A percentile compares a stretch with the other conserved stretches of the same genome.
These are phyloP conservation scores for Carassius carassius DNA, from an alignment of 2,113 vertebrate genomes.

Conservation along the genomic window DNA sequence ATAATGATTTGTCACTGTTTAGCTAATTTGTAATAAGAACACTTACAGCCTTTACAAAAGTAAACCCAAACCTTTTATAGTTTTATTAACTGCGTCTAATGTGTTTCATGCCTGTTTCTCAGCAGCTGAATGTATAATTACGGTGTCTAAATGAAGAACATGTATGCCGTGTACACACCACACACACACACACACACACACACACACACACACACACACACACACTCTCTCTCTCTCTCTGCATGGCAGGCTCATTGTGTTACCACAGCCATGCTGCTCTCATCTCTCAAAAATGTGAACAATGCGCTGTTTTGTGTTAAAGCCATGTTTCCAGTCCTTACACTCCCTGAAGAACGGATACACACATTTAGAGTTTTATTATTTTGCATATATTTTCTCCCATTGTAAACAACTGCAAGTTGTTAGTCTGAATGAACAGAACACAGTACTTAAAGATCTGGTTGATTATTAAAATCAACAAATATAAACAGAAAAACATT, in stretches of 20 bases:
- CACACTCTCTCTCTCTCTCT: no score
- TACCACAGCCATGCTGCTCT: slow-evolving; percentile 74
- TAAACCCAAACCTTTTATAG: neutral
- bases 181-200: slow-evolving; percentile 62
- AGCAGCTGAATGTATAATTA: slow-evolving; percentile 66
- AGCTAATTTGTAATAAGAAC: neutral
- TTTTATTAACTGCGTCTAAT: neutral
- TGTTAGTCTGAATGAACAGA: no score
- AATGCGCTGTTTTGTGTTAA: neutral
- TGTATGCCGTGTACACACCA: slow-evolving; percentile 70
- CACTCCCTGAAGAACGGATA: neutral
- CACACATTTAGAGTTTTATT: no score
- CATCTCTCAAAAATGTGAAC: slow-evolving; percentile 53
- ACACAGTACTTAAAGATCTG: no score
- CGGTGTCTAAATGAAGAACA: slow-evolving; percentile 66
- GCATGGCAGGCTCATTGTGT: slow-evolving; percentile 66
- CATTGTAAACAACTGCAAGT: no score
- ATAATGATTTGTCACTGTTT: neutral
- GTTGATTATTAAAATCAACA: no score
- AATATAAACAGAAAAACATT: no score
- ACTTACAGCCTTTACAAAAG: no score
- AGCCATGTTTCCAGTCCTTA: neutral
- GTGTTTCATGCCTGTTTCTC: slow-evolving; percentile 34
- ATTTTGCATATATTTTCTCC: no score
- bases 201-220: no score